These are phyloP conservation scores for Coregonus sp. DNA, from an alignment of 2,797 vertebrate genomes.

Conservation along the genomic window DNA sequence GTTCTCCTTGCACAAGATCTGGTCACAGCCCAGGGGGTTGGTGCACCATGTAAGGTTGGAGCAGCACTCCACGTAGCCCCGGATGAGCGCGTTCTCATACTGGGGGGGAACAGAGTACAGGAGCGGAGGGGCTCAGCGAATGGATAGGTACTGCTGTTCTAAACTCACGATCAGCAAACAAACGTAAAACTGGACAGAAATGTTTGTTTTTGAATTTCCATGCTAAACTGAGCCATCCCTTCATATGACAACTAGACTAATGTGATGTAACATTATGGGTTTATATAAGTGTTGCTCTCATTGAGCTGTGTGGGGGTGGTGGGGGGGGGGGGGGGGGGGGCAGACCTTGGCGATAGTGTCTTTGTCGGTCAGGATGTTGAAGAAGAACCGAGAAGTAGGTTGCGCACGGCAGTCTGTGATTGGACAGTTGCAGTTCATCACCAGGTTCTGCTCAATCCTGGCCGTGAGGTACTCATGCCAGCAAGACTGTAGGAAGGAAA, in stretches of 20 bases:
- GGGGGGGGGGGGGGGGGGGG: background rate
- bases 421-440: conserved; percentile 91
- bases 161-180: background rate
- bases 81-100: conserved; percentile 89
- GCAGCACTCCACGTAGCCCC: conserved; percentile 92
- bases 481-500: conserved; percentile 78
- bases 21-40: conserved; percentile 95
- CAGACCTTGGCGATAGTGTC: conserved; percentile 89
- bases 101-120: conserved; percentile 48
- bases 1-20: conserved; percentile 91
- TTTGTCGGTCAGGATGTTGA: conserved; percentile 81
- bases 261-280: too few relatives aligned
- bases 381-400: conserved; percentile 89
- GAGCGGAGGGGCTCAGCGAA: background rate
- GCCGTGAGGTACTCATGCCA: conserved; percentile 94
- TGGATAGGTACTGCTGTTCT: background rate
- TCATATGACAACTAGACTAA: too few relatives aligned
- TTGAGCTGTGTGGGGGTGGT: background rate
- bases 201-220: too few relatives aligned
- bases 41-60: conserved; percentile 98
- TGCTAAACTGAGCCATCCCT: too few relatives aligned
- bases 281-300: background rate
- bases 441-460: conserved; percentile 92
- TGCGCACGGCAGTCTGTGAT: conserved; percentile 90
- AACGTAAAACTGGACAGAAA: background rate